phyloP scores from a whole-genome alignment of 2,888 invertebrate species.

The Metellina segmentata region DNA sequence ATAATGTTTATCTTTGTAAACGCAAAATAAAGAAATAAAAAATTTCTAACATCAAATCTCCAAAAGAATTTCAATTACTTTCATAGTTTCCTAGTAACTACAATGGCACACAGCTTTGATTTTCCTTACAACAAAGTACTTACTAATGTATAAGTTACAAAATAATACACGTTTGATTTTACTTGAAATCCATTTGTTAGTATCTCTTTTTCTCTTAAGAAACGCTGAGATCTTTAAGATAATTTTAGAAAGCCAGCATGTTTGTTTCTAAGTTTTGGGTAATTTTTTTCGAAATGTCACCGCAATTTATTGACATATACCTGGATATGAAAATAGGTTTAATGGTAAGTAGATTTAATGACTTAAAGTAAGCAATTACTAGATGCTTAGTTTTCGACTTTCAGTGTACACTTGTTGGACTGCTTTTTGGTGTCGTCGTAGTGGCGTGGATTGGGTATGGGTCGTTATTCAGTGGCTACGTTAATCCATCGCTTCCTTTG shows the following conservation, averaged over 20 bases:
- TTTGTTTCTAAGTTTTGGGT: neutral
- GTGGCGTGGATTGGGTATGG: neutral
- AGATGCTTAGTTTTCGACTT: neutral
- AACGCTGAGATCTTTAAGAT: neutral
- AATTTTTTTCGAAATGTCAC: neutral
- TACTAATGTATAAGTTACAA: too few species aligned
- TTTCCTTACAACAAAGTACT: too few species aligned
- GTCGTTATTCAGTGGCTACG: constrained; percentile 20
- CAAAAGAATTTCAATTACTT: too few species aligned
- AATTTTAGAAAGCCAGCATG: neutral
- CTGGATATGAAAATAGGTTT: neutral
- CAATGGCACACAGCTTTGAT: too few species aligned
- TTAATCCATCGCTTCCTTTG: neutral
- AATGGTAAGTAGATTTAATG: neutral
- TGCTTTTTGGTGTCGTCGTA: neutral
- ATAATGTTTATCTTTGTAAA: too few species aligned
- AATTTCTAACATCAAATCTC: too few species aligned
- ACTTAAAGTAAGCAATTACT: too few species aligned
- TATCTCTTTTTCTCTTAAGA: neutral
- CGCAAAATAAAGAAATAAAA: too few species aligned
- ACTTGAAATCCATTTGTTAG: neutral
- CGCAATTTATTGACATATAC: neutral
- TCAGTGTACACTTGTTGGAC: constrained; percentile 1
- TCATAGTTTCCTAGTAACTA: too few species aligned
- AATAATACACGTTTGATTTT: too few species aligned